These are phyloP conservation scores for Drosophila sechellia DNA, from an alignment of 1,140 invertebrate genomes.

Conservation along the genomic window DNA sequence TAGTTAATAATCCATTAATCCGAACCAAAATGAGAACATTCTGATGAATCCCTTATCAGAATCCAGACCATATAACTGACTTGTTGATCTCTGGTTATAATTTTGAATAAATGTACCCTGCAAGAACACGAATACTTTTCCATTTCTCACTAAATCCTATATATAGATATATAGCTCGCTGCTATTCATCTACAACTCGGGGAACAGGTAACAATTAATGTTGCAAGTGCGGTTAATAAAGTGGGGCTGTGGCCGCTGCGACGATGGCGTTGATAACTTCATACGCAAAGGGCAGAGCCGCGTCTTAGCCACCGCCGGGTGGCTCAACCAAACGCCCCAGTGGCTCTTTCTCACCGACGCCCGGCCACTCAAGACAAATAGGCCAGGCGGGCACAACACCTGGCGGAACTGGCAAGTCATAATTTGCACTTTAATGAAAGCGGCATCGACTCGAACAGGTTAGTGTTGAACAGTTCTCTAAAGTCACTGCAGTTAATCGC, in stretches of 20 bases:
- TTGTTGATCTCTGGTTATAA: not conserved
- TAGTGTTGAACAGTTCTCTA: slow-evolving; percentile 65
- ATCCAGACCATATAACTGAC: not conserved
- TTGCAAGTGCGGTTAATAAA: slow-evolving; percentile 55
- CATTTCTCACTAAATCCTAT: not conserved
- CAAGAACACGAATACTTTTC: not conserved
- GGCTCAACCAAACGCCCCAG: slow-evolving; percentile 3
- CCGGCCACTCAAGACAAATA: slow-evolving; percentile 71
- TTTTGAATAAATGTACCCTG: not conserved
- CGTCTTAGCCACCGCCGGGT: not conserved
- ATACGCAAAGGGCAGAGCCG: slow-evolving; percentile 66
- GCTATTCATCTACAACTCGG: slow-evolving; percentile 57
- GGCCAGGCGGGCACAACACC: slow-evolving; percentile 76
- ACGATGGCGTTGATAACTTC: slow-evolving; percentile 74
- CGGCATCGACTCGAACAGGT: slow-evolving; percentile 67
- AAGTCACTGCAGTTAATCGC: slow-evolving; percentile 82
- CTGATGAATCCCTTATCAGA: not conserved
- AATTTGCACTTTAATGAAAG: slow-evolving; percentile 83
- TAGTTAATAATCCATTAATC: not conserved
- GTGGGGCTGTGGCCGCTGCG: slow-evolving; percentile 33
- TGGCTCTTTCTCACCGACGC: slow-evolving; percentile 24
- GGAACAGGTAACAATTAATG: slow-evolving; percentile 67
- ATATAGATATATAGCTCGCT: not conserved
- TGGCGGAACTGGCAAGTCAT: slow-evolving; percentile 82
- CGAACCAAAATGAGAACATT: not conserved